Evolutionary conservation across 2,113 vertebrate species (phyloP).

Genomic region (Leiothrix lutea): DNA sequence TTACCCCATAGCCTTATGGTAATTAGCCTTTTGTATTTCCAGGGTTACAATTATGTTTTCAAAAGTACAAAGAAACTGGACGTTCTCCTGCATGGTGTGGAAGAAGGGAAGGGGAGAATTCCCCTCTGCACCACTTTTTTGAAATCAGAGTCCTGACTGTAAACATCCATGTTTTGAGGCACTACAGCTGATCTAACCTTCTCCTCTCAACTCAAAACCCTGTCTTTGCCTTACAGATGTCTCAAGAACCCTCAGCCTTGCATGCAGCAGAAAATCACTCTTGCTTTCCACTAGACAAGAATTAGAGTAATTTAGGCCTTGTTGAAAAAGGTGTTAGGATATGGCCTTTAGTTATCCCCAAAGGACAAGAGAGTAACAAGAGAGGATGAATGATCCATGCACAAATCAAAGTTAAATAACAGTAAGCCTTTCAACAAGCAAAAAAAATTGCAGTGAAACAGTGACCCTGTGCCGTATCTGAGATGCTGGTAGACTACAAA

Average conservation of each 20-base stretch:
- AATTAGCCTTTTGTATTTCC: background rate
- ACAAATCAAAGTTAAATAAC: background rate
- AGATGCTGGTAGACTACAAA: background rate
- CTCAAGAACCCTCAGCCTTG: background rate
- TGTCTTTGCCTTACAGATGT: background rate
- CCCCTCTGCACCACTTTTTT: background rate
- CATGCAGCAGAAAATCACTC: background rate
- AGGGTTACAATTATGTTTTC: background rate
- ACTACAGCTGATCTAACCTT: background rate
- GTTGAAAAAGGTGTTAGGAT: background rate
- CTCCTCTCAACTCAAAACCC: background rate
- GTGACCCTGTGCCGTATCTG: background rate
- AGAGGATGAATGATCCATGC: background rate
- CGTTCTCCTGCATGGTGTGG: background rate
- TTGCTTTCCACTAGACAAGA: background rate
- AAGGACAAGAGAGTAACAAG: background rate
- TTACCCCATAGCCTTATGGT: background rate
- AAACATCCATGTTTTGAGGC: background rate
- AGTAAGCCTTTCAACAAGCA: background rate
- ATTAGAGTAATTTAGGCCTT: background rate
- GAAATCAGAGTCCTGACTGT: background rate
- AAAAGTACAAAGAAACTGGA: background rate
- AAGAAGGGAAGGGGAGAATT: background rate
- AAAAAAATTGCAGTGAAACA: background rate
- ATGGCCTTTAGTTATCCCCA: background rate